These are phyloP conservation scores for Chymomyza amoena DNA, from an alignment of 2,888 invertebrate species.

Conservation along the genomic window DNA sequence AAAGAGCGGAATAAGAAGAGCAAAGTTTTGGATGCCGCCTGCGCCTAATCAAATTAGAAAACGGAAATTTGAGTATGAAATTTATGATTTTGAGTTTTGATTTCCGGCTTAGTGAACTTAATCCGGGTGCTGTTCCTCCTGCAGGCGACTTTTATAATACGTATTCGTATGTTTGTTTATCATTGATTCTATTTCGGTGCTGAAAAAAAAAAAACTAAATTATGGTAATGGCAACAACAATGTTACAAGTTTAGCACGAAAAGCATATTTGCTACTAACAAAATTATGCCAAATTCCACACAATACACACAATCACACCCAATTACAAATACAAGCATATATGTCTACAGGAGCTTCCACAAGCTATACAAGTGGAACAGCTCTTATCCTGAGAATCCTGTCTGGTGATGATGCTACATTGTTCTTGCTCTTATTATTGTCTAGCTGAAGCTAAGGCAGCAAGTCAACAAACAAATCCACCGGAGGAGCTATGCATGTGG, in stretches of 20 bases:
- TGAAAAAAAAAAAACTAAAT: not conserved
- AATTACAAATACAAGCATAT: not conserved
- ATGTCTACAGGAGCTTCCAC: not conserved
- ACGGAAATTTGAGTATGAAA: constrained; percentile 49
- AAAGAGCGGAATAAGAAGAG: not conserved
- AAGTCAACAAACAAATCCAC: constrained; percentile 44
- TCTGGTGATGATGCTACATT: not conserved
- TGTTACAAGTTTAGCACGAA: constrained; percentile 11
- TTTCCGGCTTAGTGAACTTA: not conserved
- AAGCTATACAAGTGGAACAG: not conserved
- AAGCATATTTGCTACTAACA: constrained; percentile 48
- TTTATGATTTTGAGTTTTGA: constrained; percentile 13
- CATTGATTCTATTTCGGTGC: not conserved
- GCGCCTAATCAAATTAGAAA: constrained; percentile 70
- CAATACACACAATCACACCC: not conserved
- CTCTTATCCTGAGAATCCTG: not conserved
- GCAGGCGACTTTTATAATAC: no score
- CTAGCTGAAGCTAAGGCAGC: not conserved
- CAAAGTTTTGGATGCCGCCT: constrained; percentile 42
- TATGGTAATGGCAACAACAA: not conserved
- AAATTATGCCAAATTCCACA: constrained; percentile 55
- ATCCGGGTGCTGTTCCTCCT: not conserved
- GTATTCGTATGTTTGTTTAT: not conserved
- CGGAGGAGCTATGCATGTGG: constrained; percentile 53
- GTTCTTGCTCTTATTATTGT: not conserved